Evolutionary conservation across 2,888 invertebrate species (phyloP), one percentile per base, ranked within the genome.

Genomic region (Conistra vaccinii): DNA sequence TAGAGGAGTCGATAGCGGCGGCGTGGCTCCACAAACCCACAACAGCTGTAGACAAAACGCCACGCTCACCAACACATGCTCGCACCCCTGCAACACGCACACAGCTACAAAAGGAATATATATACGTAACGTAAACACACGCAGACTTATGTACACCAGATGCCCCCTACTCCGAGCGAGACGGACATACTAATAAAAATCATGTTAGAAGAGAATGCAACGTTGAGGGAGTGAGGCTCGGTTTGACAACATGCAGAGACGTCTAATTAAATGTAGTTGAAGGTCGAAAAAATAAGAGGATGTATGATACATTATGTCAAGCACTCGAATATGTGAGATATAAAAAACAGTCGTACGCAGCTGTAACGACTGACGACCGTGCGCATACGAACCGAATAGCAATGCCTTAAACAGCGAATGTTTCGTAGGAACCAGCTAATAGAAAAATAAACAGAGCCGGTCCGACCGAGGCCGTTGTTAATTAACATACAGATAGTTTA

Each of bases 401-500:
- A 89, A 89, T 87, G 90, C 89, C 91, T 92, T 92, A 92, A 91
- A 93, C 88, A 90, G 91, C 90, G 81, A 92, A 91, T 91, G 92
- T 92, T 94, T 91, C 90, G 89, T 91, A 91, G 91, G 91, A 92
- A 89, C 90, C 78, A 88, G 92, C 93, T 94, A 94, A 94, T 93
- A 94, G 94, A 93, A 94, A 95, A 93, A 93, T 94, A 95, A 95
- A 95, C 94, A 95, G 89, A 91, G 89, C 85, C 91, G 90, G 91
- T 91, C 90, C 85, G 88, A 91, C 88, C 93, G 95, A 94, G 94
- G 95, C 93, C 95, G 94, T 93, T 95, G 94, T 95, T 96, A 96
- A 96, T 96, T 96, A 96, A 95, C 96, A 96, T 96, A 95, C 94
- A 95, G 94, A 96, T 96, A 96, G 95, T 96, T 96, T 96, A 95